Conservation (phyloP, 2,797 vertebrate species). For the Momotus momota region DNA sequence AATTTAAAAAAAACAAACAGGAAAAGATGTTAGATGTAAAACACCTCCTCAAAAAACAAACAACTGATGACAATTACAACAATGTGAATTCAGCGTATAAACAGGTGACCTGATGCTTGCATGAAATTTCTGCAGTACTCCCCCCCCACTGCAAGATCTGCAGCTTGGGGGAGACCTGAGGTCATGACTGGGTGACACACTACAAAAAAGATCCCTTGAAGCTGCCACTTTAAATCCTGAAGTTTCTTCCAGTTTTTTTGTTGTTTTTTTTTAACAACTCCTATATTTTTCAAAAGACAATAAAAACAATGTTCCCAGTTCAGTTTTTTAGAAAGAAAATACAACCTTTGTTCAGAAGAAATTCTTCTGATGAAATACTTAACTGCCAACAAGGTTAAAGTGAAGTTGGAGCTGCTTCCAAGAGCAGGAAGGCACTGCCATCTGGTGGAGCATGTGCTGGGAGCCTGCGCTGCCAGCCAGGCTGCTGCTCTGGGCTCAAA, state of each 20-base stretch:
- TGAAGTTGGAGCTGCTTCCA: not conserved
- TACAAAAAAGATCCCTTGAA: not conserved
- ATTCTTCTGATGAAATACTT: constrained; percentile 55
- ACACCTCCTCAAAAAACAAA: not conserved
- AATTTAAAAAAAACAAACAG: not conserved
- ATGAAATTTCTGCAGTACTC: not conserved
- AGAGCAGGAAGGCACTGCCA: constrained; percentile 79
- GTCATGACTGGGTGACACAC: not conserved
- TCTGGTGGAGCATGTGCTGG: constrained; percentile 75
- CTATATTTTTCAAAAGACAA: constrained; percentile 13
- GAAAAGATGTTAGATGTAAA: not conserved
- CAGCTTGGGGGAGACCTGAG: not conserved
- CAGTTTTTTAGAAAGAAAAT: constrained; percentile 19
- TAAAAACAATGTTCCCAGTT: constrained; percentile 28
- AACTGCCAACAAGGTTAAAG: constrained; percentile 22
- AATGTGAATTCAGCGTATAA: not conserved
- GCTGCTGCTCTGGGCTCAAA: not conserved
- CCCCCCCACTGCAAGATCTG: not conserved
- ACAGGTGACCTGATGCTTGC: not conserved
- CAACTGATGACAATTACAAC: not conserved
- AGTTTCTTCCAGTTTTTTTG: not conserved
- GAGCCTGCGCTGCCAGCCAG: not conserved
- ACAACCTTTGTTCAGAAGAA: constrained; percentile 47
- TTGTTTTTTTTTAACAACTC: not conserved
- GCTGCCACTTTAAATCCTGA: not conserved